Percentiles rank a stretch among this genome's conserved stretches.
Conservation (phyloP, 64 coral and sea anemone species). For the Stylophora pistillata region DNA sequence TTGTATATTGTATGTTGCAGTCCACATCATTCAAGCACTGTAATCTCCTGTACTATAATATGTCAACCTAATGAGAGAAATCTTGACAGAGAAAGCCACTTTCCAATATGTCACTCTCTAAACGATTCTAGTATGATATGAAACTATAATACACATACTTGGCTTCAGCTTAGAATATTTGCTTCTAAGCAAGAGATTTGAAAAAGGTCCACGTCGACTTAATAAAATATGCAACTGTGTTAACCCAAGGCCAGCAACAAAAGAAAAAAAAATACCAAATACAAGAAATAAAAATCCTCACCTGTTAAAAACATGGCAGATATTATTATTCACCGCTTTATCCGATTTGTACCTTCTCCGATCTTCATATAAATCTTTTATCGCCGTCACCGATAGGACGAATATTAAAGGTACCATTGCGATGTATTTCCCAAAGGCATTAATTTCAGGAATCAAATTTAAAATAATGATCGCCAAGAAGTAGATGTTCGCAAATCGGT, state of each 20-base stretch:
- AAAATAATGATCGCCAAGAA: slow-evolving; percentile 91
- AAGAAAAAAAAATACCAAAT: neutral
- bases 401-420: slow-evolving; percentile 91
- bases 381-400: slow-evolving; percentile 86
- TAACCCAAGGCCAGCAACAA: neutral
- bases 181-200: neutral
- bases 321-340: slow-evolving; percentile 91
- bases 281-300: slow-evolving; percentile 19
- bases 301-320: slow-evolving; percentile 87
- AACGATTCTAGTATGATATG: too few relatives aligned
- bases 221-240: neutral
- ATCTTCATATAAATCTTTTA: slow-evolving; percentile 99
- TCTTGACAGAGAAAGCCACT: too few relatives aligned
- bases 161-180: neutral
- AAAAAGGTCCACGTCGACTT: neutral
- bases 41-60: too few relatives aligned
- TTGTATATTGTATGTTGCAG: too few relatives aligned
- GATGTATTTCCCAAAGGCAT: slow-evolving; percentile 97
- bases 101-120: too few relatives aligned
- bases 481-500: slow-evolving; percentile 99
- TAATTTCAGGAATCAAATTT: slow-evolving; percentile 96
- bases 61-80: too few relatives aligned
- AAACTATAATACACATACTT: too few relatives aligned
- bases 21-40: too few relatives aligned
- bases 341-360: slow-evolving; percentile 90